Evolutionary conservation across 2,113 vertebrate species (phyloP).

Genomic region (Glaucidium brasilianum): DNA sequence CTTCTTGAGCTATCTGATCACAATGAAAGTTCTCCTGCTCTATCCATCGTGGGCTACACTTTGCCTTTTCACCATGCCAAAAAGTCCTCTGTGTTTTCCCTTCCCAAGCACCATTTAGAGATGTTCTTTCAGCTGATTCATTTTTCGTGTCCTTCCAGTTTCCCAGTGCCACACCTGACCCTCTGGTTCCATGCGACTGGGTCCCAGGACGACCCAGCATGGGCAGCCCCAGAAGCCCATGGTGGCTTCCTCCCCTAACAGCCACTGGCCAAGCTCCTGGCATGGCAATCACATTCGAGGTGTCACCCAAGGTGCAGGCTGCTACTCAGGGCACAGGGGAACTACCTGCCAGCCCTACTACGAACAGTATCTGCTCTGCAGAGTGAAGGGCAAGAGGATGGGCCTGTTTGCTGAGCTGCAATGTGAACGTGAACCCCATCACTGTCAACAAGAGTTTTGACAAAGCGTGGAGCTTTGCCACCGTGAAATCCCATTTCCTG

Average conservation of each 20-base stretch:
- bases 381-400: not conserved
- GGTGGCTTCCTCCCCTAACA: not conserved
- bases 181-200: not conserved
- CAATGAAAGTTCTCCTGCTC: not conserved
- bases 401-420: not conserved
- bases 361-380: not conserved
- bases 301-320: not conserved
- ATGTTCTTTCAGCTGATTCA: not conserved
- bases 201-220: not conserved
- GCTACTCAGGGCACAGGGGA: not conserved
- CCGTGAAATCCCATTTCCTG: not conserved
- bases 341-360: not conserved
- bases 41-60: rapidly evolving
- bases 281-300: rapidly evolving
- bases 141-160: not conserved
- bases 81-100: not conserved
- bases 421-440: not conserved
- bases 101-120: not conserved
- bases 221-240: not conserved
- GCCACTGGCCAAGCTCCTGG: not conserved
- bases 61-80: not conserved
- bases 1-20: not conserved
- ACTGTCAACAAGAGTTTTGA: not conserved
- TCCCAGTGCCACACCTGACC: not conserved
- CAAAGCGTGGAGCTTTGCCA: not conserved